A percentile compares a stretch with the other conserved stretches of the same genome.
These are phyloP conservation scores for Laspeyria flexula DNA, from an alignment of 2,888 invertebrate genomes.

Conservation along the genomic window DNA sequence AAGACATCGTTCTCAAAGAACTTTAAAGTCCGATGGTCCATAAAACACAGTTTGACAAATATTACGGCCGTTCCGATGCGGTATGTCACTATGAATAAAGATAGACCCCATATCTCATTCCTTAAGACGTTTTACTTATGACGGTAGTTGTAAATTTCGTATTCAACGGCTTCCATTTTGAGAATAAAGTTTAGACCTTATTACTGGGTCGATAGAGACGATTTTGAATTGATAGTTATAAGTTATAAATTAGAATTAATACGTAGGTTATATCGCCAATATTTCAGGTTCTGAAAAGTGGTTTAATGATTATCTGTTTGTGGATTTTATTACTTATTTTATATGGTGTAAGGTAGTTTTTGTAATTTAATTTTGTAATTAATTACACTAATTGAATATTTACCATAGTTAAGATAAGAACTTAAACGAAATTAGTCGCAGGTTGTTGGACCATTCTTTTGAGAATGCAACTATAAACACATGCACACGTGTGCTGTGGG, in stretches of 20 bases:
- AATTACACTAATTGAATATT: too few species aligned
- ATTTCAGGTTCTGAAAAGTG: conserved; percentile 39
- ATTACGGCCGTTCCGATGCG: conserved; percentile 57
- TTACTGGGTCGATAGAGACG: accelerated
- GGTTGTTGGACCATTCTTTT: too few species aligned
- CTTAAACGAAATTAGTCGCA: too few species aligned
- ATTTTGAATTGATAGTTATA: conserved; percentile 6
- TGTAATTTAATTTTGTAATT: too few species aligned
- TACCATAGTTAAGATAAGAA: too few species aligned
- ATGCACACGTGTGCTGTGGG: too few species aligned
- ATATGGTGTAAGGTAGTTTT: neutral
- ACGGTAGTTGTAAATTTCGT: conserved; percentile 72
- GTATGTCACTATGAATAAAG: conserved; percentile 69
- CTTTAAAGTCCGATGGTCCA: conserved; percentile 26
- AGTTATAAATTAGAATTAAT: conserved; percentile 45
- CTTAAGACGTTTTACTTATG: conserved; percentile 73
- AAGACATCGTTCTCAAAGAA: neutral
- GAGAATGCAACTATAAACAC: too few species aligned
- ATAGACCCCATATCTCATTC: conserved; percentile 71
- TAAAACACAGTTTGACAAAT: conserved; percentile 69
- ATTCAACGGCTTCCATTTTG: conserved; percentile 41
- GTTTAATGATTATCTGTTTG: conserved; percentile 37
- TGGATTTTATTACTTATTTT: conserved; percentile 2
- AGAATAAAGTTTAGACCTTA: conserved; percentile 26
- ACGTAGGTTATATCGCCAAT: conserved; percentile 35